Evolutionary conservation across 2,888 invertebrate genomes (phyloP).

Genomic region (Pollenia labialis): DNA sequence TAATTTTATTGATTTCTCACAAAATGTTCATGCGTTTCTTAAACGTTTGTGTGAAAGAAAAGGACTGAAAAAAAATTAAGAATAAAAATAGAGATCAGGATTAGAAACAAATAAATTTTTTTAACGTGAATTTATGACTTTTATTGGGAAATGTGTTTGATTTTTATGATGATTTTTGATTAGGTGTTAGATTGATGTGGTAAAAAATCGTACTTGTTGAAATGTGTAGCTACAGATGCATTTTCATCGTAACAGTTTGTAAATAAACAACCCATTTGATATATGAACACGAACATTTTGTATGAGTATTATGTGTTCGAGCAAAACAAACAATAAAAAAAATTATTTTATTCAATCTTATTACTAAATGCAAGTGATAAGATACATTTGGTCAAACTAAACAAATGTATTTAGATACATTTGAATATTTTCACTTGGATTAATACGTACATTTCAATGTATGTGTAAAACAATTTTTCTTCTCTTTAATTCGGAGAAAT

Average conservation of each 20-base stretch:
- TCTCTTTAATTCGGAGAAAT: slow-evolving; percentile 9
- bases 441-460: too few species aligned
- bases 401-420: slow-evolving; percentile 8
- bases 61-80: not conserved
- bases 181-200: slow-evolving; percentile 66
- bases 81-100: not conserved
- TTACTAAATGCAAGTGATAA: slow-evolving; percentile 45
- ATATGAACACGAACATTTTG: slow-evolving; percentile 49
- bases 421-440: slow-evolving; percentile 1
- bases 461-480: not conserved
- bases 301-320: slow-evolving; percentile 5
- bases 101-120: slow-evolving; percentile 37
- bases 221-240: slow-evolving; percentile 34
- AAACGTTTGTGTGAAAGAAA: not conserved
- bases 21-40: not conserved
- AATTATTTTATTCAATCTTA: slow-evolving; percentile 24
- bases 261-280: slow-evolving; percentile 70
- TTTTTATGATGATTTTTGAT: slow-evolving; percentile 69
- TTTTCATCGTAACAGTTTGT: slow-evolving; percentile 47
- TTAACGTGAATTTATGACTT: slow-evolving; percentile 65
- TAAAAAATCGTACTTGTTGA: slow-evolving; percentile 53
- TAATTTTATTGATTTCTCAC: not conserved
- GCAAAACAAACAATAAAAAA: slow-evolving; percentile 13
- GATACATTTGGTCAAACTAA: slow-evolving; percentile 52
- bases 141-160: slow-evolving; percentile 68